Base-by-base conservation (phyloP, 2,113 vertebrate species). In the Polypterus bichir region DNA sequence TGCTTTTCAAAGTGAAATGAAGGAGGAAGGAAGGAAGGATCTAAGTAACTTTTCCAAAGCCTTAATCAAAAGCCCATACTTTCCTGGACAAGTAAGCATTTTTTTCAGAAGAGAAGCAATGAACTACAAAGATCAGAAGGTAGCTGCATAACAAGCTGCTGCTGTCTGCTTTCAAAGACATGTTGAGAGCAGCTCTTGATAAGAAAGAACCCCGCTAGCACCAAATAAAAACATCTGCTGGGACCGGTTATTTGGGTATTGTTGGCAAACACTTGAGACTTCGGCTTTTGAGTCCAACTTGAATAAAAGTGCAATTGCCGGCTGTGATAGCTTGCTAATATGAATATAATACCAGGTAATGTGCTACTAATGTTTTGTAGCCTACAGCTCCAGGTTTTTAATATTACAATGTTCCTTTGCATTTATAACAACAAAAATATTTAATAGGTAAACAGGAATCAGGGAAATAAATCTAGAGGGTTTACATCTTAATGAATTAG, bases 381-480 rank as follows among this genome's bases (percentile, higher is more conserved):
- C 80, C 71, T 69, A 76, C 59, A 72, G 72, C 73, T 73, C 73
- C 70, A 71, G 67, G 68, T 59, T 76, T 69, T 70, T 81, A 81
- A 77, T 78, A 81, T 82, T 76, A 71, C 77, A 79, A 80, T 78
- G 65, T 81, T 78, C 78, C 76, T 74, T 78, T 74, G 80, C 81
- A 83, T 85, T 78, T 80, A 76, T 78, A 71, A 76, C 70, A 77
- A 77, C 83, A 66, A 62, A 62, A 58, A 54, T 54, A 49, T 62
- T 62, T 87, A 86, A 86, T 88, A 83, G 80, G 86, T 87, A 87
- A 88, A 86, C 81, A 88, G 78, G 77, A 75, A 71, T 83, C 81
- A 77, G 83, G 76, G 75, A 75, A 70, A 79, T 77, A 81, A 83
- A 84, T 79, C 81, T 85, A 78, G 78, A 83, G 82, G 77, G 80